Evolutionary conservation across 2,797 vertebrate genomes (phyloP).

Genomic region (Bradypodion ventrale): DNA sequence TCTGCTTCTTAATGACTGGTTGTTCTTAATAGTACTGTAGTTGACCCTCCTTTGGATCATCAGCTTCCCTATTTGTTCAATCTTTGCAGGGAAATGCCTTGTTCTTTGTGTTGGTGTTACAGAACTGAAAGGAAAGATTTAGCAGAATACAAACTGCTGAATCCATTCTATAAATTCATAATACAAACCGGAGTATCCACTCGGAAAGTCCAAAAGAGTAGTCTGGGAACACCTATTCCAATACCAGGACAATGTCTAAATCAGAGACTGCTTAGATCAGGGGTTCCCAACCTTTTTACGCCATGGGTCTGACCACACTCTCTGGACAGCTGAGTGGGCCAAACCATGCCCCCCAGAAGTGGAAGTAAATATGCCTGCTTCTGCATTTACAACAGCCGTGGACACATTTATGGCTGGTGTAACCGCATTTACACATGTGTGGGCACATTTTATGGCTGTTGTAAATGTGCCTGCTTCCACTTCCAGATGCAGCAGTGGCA

Average conservation of each 20-base stretch:
- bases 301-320: no score
- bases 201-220: not conserved
- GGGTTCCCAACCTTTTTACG: no score
- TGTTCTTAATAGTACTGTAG: slow-evolving; percentile 36
- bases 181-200: not conserved
- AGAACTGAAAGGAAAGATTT: slow-evolving; percentile 47
- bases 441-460: no score
- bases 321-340: no score
- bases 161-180: not conserved
- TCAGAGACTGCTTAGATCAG: not conserved
- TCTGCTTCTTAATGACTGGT: slow-evolving; percentile 19
- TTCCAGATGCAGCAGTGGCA: no score
- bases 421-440: no score
- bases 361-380: no score
- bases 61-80: slow-evolving; percentile 30
- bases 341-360: no score
- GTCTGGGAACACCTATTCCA: not conserved
- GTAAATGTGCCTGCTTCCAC: no score
- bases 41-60: slow-evolving; percentile 10
- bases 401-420: no score
- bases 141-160: slow-evolving; percentile 25
- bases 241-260: not conserved
- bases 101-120: slow-evolving; percentile 31
- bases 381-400: no score
- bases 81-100: slow-evolving; percentile 44